Base-by-base conservation (phyloP, 37 sponge, comb jelly and placozoan genomes). In the Eunapius fragilis region DNA sequence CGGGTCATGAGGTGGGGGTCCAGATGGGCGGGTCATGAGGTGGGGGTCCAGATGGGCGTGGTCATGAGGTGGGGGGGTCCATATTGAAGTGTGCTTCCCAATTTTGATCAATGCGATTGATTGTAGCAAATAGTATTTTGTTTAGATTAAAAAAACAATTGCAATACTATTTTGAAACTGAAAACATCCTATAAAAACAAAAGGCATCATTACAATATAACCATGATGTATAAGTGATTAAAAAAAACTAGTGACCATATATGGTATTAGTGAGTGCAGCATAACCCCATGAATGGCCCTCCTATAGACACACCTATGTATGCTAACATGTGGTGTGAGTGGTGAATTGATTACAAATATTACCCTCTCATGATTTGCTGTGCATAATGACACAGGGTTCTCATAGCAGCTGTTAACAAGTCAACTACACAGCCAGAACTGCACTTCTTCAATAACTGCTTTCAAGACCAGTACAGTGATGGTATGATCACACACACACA, bases 361-460 rank as follows among this genome's bases (percentile, higher is more conserved):
- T 41, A 9, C 3, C 41, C 41, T 41, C 41, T 41, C 6, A 41
- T 41, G 41, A n/a, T n/a, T n/a, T n/a, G n/a, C n/a, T n/a, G n/a
- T n/a, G n/a, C n/a, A n/a, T n/a, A n/a, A n/a, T n/a, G 0, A 7
- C 70, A 12, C 70, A 90, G 90, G 75, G 90, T 90, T 6, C 70
- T 90, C 27, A 85, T 90, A 5, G 75, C 81, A 30, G 90, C 86
- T 69, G 90, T 90, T 2, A 37, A 81, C 69, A 85, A 85, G 70
- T 82, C 75, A 70, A 85, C 86, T 10, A 90, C 80, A 14, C 80
- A 71, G 45, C 90, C 90, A 48, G 75, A 80, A 75, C 81, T 90
- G 2, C 90, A 90, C 76, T 90, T 85, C 72, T 85, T 90, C 45
- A 90, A 90, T 38, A 90, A 90, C 77, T 90, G 90, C 71, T 90